Base-by-base conservation (phyloP, 2,113 vertebrate species). In the Oreochromis tanganicae region DNA sequence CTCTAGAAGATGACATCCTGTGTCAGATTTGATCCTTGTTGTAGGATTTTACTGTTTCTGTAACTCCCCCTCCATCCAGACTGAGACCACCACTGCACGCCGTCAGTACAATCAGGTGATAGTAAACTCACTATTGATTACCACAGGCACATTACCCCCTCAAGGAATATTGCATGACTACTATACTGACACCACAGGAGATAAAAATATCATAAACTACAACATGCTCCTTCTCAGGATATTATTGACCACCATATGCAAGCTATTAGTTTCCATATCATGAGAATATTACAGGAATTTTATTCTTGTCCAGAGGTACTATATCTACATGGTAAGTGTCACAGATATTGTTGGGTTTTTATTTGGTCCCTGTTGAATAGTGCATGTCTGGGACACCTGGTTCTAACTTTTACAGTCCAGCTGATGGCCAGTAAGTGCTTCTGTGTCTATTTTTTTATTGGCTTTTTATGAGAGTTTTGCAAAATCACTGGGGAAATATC, bases 91-190 rank as follows among this genome's bases (percentile, higher is more conserved):
- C 24, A 57, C 85, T 38, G 80, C 85, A 81, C 27, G 16, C 52
- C 12, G 36, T 91, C 85, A 57, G 81, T 88, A 83, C 57, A 89
- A 86, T 89, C 85, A 71, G 82, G 81, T 86, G 73, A 91, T 80
- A 81, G 73, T 84, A 87, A 90, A 92, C 82, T 80, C 59, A 80
- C 27, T 92, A 94, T 95, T 92, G 94, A 94, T 94, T 83, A 92
- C 86, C 48, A 34, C 50, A 81, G 83, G 63, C 41, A 5, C 73
- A 55, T 48, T 56, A 78, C 63, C 92, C 90, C 90, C 93, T 56
- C 5, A 81, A 41, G 87, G 85, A 91, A 88, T 92, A 93, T 91
- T 84, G 79, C 63, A 9, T 91, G 88, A 89, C 83, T 89, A 80
- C 84, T 87, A 83, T 55, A 86, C 63, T 82, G 89, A 91, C 83